Evolutionary conservation across 2,888 invertebrate genomes (phyloP), one percentile per base, ranked within the genome.

Genomic region (Antheraea assamensis): DNA sequence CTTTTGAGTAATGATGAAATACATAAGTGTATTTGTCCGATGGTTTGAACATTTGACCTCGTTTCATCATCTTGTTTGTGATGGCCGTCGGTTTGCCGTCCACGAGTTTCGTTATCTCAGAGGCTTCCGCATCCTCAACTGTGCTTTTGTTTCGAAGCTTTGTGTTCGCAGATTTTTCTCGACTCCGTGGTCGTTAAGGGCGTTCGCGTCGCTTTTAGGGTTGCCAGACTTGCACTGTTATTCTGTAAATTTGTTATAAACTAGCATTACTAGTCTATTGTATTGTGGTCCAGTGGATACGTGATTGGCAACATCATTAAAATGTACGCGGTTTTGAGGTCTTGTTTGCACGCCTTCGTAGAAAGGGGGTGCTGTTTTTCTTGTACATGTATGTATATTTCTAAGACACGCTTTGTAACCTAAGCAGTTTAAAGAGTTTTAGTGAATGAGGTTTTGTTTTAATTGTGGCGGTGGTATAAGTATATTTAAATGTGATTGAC

Each of bases 131-230:
- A 76, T 58, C 75, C 77, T 35, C 71, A 71, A 76, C 74, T 81
- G 82, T 75, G 78, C 82, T 80, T 81, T 82, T 82, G 82, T 81
- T 77, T 75, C 35, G 52, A 49, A 27, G 75, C 55, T 71, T 61
- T 75, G 72, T 80, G 76, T 76, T 78, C 76, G 75, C 77, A 80
- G 77, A 30, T 27, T 64, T 64, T 30, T 27, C 61, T 64, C 30
- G 30, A 64, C 61, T 4, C 27, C 13, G 24, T 21, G 17, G 30
- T 68, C 68, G 68, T 68, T 68, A 68, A n/a, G 21, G 21, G n/a
- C 35, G 7, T n/a, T n/a, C 35, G 3, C 21, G 30, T 4, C 15
- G 17, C 15, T 30, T 0, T 17, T 27, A 64, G 68, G 68, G 68
- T 68, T 68, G 68, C 35, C n/a, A 35, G 68, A 10, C 35, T n/a